Percentiles rank a stretch among this genome's conserved stretches.
These are phyloP conservation scores for Meandrina meandrites DNA, from an alignment of 92 coral and sea anemone genomes.

Conservation along the genomic window DNA sequence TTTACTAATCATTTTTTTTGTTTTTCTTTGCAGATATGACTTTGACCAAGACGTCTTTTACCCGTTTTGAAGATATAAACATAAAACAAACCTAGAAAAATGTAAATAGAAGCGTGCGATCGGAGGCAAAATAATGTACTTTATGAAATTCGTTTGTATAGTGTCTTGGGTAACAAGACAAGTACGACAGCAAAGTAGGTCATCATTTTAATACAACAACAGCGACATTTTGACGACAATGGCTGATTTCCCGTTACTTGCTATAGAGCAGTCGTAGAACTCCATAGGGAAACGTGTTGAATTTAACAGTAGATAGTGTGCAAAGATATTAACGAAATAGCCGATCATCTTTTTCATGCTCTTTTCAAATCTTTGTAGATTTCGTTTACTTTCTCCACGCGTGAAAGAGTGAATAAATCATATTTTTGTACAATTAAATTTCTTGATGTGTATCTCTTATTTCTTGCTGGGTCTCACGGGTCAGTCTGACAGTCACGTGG, in stretches of 20 bases:
- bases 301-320: neutral
- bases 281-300: neutral
- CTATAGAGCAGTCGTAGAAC: neutral
- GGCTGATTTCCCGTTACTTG: neutral
- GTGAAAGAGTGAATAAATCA: conserved; percentile 41
- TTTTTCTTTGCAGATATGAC: conserved; percentile 18
- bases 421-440: conserved; percentile 36
- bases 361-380: conserved; percentile 28
- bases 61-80: conserved; percentile 4
- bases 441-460: neutral
- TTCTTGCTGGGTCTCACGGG: neutral
- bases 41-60: neutral
- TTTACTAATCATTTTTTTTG: neutral
- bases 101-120: conserved; percentile 45
- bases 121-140: conserved; percentile 19
- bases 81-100: neutral
- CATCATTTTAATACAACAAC: conserved; percentile 5
- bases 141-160: conserved; percentile 32
- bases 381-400: conserved; percentile 13
- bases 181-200: neutral
- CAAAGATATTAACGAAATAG: conserved; percentile 9
- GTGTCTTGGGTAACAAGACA: conserved; percentile 4
- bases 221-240: neutral
- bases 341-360: conserved; percentile 10
- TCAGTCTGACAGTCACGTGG: neutral